Percentiles rank a stretch among this genome's conserved stretches.
Evolutionary conservation across 2,797 vertebrate genomes (phyloP).

Genomic region (Sphaeramia orbicularis): DNA sequence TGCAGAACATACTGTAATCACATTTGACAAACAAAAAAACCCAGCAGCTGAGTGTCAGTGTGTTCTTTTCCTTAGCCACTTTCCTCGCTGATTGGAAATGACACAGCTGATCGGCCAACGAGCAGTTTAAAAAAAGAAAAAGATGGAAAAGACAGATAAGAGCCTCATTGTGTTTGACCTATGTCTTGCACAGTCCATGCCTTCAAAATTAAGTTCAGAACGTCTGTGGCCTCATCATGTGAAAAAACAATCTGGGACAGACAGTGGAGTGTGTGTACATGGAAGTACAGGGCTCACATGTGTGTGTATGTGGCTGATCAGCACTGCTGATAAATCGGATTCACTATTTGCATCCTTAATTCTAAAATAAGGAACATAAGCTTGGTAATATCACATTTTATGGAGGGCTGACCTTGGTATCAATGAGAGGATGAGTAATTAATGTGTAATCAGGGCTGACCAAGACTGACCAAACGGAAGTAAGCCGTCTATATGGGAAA

Average conservation of each 20-base stretch:
- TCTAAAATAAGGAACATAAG: constrained; percentile 80
- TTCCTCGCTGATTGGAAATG: constrained; percentile 17
- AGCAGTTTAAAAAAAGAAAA: constrained; percentile 31
- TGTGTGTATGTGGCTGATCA: constrained; percentile 37
- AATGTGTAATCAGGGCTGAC: background rate
- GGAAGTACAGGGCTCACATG: constrained; percentile 25
- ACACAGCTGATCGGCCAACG: constrained; percentile 44
- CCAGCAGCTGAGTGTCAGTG: background rate
- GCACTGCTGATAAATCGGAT: constrained; percentile 59
- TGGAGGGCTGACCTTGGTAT: constrained; percentile 67
- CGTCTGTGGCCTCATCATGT: constrained; percentile 75
- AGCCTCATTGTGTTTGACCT: constrained; percentile 75
- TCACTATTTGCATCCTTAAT: constrained; percentile 76
- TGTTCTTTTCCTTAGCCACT: background rate
- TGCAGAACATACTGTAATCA: background rate
- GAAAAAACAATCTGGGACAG: constrained; percentile 47
- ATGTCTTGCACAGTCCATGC: constrained; percentile 65
- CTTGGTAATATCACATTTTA: constrained; percentile 68
- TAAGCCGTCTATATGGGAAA: constrained; percentile 9
- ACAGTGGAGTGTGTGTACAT: constrained; percentile 47
- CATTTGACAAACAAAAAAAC: background rate
- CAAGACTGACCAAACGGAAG: too few species aligned
- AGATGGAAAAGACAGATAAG: constrained; percentile 61
- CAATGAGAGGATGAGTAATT: constrained; percentile 26
- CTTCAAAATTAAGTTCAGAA: constrained; percentile 78